A percentile compares a stretch with the other conserved stretches of the same genome.
Conservation (phyloP, 2,888 invertebrate genomes). For the Phyllotreta cruciferae region DNA sequence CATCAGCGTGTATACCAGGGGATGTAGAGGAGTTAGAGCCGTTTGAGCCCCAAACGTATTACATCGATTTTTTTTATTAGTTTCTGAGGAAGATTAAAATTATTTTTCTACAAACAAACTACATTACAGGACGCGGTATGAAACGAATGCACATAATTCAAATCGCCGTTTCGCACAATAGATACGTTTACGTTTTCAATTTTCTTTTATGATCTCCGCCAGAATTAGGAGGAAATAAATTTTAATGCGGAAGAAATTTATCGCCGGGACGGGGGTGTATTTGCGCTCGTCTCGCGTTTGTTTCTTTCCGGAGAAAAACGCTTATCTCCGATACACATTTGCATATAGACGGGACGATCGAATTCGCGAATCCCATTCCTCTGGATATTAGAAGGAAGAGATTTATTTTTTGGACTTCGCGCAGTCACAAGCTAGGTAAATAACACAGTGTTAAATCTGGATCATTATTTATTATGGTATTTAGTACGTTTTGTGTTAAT, state of each 20-base stretch:
- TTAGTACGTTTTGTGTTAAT: too few relatives aligned
- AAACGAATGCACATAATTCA: not conserved
- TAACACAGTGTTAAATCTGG: too few relatives aligned
- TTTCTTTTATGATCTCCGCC: conserved; percentile 26
- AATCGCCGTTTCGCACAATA: conserved; percentile 3
- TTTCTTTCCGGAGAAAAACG: conserved; percentile 14
- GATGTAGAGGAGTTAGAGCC: too few relatives aligned
- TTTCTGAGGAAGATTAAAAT: too few relatives aligned
- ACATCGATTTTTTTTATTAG: too few relatives aligned
- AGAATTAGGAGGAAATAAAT: conserved; percentile 25
- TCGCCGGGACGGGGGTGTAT: conserved; percentile 19
- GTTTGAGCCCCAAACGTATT: too few relatives aligned
- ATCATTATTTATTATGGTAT: too few relatives aligned
- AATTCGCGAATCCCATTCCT: too few relatives aligned
- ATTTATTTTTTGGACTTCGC: conserved; percentile 5
- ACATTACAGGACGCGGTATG: too few relatives aligned
- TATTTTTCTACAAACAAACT: too few relatives aligned
- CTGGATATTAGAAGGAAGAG: conserved; percentile 16
- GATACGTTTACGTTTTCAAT: conserved; percentile 28
- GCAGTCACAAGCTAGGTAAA: too few relatives aligned
- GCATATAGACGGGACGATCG: conserved; percentile 16
- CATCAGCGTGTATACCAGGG: too few relatives aligned
- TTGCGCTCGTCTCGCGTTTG: conserved; percentile 15
- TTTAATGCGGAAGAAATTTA: conserved; percentile 26
- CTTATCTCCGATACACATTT: conserved; percentile 8